Evolutionary conservation across 1,140 invertebrate species (phyloP).

Genomic region (Campoletis sonorensis): DNA sequence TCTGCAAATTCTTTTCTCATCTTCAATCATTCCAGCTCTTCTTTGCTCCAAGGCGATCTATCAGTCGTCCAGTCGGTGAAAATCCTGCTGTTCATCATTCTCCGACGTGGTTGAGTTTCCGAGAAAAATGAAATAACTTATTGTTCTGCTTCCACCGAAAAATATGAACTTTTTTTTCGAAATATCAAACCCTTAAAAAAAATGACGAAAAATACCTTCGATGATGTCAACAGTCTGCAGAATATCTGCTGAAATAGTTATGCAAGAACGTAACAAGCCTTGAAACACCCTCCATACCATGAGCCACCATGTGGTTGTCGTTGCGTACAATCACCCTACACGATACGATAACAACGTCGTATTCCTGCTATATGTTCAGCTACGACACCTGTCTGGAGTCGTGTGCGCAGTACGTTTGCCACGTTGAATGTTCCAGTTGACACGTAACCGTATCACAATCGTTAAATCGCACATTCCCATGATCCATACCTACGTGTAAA

Average conservation of each 20-base stretch:
- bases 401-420: neutral
- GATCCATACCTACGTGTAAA: neutral
- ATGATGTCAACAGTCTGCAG: too few relatives aligned
- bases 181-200: too few relatives aligned
- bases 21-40: too few relatives aligned
- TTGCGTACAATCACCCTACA: slow-evolving; percentile 26
- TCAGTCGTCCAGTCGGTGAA: too few relatives aligned
- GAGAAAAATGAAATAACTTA: too few relatives aligned
- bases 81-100: too few relatives aligned
- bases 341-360: slow-evolving; percentile 24
- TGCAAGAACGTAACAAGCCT: neutral
- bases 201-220: too few relatives aligned
- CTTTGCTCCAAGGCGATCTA: too few relatives aligned
- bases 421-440: slow-evolving; percentile 17
- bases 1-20: too few relatives aligned
- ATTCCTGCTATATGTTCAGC: slow-evolving; percentile 9
- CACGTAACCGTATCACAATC: slow-evolving; percentile 23
- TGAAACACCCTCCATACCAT: neutral
- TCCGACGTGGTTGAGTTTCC: too few relatives aligned
- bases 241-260: neutral
- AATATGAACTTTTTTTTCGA: too few relatives aligned
- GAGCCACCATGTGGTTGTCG: neutral
- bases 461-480: slow-evolving; percentile 14
- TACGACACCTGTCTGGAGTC: slow-evolving; percentile 14
- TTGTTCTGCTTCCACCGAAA: too few relatives aligned